Evolutionary conservation across 37 sponge, comb jelly and placozoan species (phyloP).

Genomic region (Eunapius fragilis): DNA sequence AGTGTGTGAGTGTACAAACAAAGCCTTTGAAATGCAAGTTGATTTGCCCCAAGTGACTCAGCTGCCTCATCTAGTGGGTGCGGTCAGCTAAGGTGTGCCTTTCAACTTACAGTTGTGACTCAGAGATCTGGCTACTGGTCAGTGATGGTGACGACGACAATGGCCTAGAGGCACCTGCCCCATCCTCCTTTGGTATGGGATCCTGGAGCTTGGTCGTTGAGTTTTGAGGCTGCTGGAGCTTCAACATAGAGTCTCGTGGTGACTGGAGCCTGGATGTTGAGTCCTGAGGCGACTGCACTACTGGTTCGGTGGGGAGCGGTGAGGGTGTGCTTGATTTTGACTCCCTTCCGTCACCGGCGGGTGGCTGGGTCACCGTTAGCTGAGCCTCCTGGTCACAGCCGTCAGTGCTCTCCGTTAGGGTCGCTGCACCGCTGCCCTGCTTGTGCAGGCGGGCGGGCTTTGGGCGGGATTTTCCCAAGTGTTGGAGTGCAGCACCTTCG

Average conservation of each 20-base stretch:
- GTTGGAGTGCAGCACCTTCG: constrained; percentile 58
- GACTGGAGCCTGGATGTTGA: background rate
- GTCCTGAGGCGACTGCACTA: background rate
- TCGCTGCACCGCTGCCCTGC: background rate
- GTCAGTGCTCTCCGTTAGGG: background rate
- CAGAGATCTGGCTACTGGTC: background rate
- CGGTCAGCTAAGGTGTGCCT: too few relatives aligned
- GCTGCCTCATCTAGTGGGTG: too few relatives aligned
- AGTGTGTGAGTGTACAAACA: too few relatives aligned
- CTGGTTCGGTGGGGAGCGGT: background rate
- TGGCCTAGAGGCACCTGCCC: background rate
- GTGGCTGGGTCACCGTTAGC: background rate
- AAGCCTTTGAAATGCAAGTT: too few relatives aligned
- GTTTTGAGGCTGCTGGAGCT: background rate
- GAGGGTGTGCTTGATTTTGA: background rate
- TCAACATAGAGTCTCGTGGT: background rate
- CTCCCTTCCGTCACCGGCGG: background rate
- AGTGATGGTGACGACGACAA: background rate
- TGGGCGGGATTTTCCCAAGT: constrained; percentile 64
- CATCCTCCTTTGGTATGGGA: background rate
- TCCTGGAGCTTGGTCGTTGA: background rate
- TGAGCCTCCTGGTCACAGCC: too few relatives aligned
- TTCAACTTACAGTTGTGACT: background rate
- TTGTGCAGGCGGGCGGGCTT: constrained; percentile 60
- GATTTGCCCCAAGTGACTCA: too few relatives aligned